Percentiles rank a stretch among this genome's conserved stretches.
phyloP scores from a whole-genome alignment of 2,797 vertebrate genomes.

The Hylomyscus alleni region DNA sequence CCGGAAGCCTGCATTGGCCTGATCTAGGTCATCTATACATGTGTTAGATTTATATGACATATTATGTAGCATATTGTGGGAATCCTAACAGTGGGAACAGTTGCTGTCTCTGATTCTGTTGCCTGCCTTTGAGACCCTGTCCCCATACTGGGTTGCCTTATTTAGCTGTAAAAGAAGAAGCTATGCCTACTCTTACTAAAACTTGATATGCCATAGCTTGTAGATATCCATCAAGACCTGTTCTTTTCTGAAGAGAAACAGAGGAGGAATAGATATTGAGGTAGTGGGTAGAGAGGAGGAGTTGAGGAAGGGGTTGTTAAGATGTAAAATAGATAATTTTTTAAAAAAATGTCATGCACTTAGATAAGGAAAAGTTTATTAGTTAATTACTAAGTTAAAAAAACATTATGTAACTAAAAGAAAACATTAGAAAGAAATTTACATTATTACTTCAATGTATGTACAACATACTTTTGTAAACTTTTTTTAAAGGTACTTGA shows the following conservation, averaged over 20 bases:
- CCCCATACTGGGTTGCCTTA: background rate
- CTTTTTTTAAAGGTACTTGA: background rate
- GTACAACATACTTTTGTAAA: background rate
- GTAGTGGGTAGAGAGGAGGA: background rate
- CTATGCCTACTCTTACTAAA: background rate
- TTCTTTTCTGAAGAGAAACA: background rate
- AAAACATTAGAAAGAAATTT: background rate
- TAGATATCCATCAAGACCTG: background rate
- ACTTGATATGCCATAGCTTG: background rate
- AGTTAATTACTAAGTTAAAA: background rate
- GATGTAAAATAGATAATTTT: background rate
- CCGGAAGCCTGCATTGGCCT: background rate
- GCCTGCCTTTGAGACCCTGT: background rate
- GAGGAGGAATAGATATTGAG: background rate
- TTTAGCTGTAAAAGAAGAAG: background rate
- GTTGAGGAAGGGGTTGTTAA: background rate
- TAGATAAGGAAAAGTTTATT: background rate
- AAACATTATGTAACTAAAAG: background rate
- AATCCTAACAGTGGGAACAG: background rate
- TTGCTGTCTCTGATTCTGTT: background rate
- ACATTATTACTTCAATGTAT: background rate
- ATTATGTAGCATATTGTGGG: background rate
- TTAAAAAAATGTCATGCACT: background rate
- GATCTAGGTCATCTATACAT: background rate
- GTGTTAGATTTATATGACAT: background rate